A percentile compares a stretch with the other conserved stretches of the same genome.
phyloP scores from a whole-genome alignment of 2,113 vertebrate genomes.

The Myiozetetes cayanensis region DNA sequence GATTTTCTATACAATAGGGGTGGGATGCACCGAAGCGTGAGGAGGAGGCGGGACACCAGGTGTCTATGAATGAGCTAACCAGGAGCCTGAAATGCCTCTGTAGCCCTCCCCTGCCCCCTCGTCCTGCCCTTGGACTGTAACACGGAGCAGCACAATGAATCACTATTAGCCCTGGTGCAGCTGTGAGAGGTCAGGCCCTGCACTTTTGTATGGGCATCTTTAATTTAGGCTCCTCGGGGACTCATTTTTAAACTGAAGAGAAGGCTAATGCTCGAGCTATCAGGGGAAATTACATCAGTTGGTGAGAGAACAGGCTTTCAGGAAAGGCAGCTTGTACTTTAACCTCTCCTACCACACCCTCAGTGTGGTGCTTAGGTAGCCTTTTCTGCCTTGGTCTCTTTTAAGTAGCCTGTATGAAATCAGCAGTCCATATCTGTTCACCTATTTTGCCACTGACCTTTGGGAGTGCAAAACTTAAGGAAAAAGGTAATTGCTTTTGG shows the following conservation, averaged over 20 bases:
- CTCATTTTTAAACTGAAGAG: background rate
- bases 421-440: background rate
- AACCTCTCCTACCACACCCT: background rate
- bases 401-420: background rate
- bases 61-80: constrained; percentile 42
- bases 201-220: background rate
- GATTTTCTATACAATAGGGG: background rate
- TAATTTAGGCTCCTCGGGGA: background rate
- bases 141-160: background rate
- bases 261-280: background rate
- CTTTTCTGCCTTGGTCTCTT: background rate
- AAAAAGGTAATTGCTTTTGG: background rate
- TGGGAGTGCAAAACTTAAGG: background rate
- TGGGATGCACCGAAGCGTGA: background rate
- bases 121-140: background rate
- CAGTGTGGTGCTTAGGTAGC: background rate
- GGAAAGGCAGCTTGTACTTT: background rate
- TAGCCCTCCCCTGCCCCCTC: background rate
- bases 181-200: constrained; percentile 16
- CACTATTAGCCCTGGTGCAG: background rate
- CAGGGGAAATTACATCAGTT: background rate
- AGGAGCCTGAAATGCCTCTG: background rate
- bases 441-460: background rate
- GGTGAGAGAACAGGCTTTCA: background rate
- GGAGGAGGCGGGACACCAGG: constrained; percentile 31